Evolutionary conservation across 2,797 vertebrate genomes (phyloP).

Genomic region (Coregonus suidteri): DNA sequence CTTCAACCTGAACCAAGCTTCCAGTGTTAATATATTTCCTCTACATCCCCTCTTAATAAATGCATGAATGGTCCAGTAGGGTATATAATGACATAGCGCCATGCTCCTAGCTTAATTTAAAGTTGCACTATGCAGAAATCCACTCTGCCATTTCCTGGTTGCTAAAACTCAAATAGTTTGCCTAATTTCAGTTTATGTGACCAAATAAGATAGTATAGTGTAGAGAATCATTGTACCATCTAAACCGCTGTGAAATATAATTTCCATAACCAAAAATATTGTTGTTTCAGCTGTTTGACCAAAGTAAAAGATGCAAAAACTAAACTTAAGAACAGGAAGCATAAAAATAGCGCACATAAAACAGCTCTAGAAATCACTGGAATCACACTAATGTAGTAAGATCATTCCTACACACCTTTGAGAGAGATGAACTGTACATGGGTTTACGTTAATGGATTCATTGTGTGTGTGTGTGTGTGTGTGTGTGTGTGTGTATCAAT

Average conservation of each 20-base stretch:
- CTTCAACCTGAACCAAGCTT: not conserved
- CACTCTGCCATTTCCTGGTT: too few species aligned
- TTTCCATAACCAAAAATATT: too few species aligned
- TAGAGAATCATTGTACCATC: too few species aligned
- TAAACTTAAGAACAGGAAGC: too few species aligned
- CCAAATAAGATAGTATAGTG: too few species aligned
- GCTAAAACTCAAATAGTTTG: too few species aligned
- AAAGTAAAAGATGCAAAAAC: too few species aligned
- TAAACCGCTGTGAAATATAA: too few species aligned
- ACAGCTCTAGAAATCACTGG: not conserved
- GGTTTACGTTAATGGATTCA: not conserved
- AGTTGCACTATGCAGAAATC: too few species aligned
- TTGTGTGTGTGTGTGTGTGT: not conserved
- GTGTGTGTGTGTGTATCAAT: not conserved
- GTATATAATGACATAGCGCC: constrained; percentile 39
- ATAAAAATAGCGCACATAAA: too few species aligned
- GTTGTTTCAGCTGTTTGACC: too few species aligned
- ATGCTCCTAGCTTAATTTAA: constrained; percentile 29
- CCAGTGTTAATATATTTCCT: constrained; percentile 10
- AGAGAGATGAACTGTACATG: not conserved
- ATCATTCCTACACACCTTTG: not conserved
- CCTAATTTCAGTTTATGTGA: too few species aligned
- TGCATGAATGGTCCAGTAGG: constrained; percentile 27
- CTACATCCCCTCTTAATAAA: constrained; percentile 19
- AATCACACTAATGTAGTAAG: not conserved